Evolutionary conservation across 2,797 vertebrate genomes (phyloP).

Genomic region (Cynodonichthys magdalenae): DNA sequence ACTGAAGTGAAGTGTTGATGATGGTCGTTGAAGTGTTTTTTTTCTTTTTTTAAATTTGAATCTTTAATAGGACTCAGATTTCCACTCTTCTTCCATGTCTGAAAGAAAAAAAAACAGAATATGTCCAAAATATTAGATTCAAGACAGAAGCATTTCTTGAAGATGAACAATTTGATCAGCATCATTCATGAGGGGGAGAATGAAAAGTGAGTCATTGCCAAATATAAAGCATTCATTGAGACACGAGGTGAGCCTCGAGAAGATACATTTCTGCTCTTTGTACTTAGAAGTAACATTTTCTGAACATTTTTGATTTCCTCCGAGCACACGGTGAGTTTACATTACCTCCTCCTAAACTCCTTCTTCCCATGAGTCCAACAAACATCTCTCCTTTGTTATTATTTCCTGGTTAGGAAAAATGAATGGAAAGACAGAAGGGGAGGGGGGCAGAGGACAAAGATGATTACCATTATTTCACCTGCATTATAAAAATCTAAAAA

Average conservation of each 20-base stretch:
- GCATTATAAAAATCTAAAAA: neutral
- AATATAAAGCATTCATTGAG: too few species aligned
- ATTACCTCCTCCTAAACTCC: constrained; percentile 74
- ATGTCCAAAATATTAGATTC: neutral
- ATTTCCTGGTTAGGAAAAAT: constrained; percentile 51
- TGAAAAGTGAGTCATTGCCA: too few species aligned
- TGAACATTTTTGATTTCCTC: neutral
- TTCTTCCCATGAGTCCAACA: constrained; percentile 78
- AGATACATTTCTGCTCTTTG: neutral
- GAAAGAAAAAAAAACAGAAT: constrained; percentile 21
- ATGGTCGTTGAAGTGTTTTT: neutral
- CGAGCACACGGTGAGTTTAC: neutral
- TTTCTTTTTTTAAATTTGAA: neutral
- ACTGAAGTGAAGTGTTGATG: constrained; percentile 9
- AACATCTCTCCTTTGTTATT: constrained; percentile 76
- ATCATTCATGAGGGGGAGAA: too few species aligned
- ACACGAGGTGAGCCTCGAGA: neutral
- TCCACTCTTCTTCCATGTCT: constrained; percentile 72
- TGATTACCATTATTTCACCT: neutral
- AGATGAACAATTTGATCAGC: too few species aligned
- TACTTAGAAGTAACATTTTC: neutral
- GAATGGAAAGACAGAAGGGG: too few species aligned
- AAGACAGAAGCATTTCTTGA: neutral
- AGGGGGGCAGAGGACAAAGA: neutral
- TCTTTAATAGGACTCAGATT: constrained; percentile 65